A percentile compares a stretch with the other conserved stretches of the same genome.
Evolutionary conservation across 2,888 invertebrate species (phyloP).

Genomic region (Phyto melanocephala): DNA sequence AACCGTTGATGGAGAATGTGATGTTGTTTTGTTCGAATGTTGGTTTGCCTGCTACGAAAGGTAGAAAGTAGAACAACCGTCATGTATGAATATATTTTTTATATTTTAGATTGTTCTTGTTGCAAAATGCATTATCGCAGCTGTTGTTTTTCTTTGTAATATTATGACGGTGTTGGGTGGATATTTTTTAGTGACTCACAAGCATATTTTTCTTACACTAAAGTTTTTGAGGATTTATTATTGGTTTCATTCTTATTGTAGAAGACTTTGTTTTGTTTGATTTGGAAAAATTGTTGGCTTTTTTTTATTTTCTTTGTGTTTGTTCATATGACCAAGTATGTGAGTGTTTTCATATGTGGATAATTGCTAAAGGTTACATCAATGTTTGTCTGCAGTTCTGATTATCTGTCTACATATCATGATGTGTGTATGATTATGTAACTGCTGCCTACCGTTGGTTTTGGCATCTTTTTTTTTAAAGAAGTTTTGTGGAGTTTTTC

Average conservation of each 20-base stretch:
- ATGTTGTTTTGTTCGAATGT: neutral
- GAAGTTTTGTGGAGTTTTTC: neutral
- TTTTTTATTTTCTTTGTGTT: slow-evolving; percentile 15
- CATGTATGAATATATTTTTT: slow-evolving; percentile 9
- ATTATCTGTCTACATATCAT: neutral
- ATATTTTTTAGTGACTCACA: neutral
- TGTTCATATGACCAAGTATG: neutral
- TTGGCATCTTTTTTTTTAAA: neutral
- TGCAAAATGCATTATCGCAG: slow-evolving; percentile 36
- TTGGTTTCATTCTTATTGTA: slow-evolving; percentile 19
- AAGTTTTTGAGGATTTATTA: slow-evolving; percentile 18
- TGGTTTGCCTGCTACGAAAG: slow-evolving; percentile 14
- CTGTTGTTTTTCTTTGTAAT: slow-evolving; percentile 28
- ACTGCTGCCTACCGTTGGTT: slow-evolving; percentile 15
- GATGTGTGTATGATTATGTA: neutral
- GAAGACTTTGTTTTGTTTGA: neutral
- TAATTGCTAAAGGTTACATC: neutral
- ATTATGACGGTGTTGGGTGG: neutral
- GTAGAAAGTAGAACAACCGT: slow-evolving; percentile 34
- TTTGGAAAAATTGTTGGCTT: neutral
- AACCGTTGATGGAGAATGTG: slow-evolving; percentile 8
- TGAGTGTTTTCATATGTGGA: neutral
- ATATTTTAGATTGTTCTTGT: slow-evolving; percentile 22
- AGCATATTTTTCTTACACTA: slow-evolving; percentile 30
- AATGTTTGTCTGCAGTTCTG: neutral